phyloP scores from a whole-genome alignment of 2,888 invertebrate species.

The Opisthograptis luteolata region DNA sequence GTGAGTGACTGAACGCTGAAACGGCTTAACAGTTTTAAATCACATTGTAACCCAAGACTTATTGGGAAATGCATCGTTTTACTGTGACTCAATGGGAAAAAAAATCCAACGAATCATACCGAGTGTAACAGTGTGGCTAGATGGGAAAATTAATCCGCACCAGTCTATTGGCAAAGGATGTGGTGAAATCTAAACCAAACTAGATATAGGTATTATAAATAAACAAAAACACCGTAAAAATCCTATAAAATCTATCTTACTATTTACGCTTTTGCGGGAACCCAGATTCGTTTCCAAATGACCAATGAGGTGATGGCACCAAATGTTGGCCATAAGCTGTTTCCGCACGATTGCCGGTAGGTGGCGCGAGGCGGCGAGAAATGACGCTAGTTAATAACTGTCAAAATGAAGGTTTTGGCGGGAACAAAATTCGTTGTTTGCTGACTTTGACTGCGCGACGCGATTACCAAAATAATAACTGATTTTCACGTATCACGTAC shows the following conservation, averaged over 20 bases:
- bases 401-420: neutral
- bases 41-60: no score
- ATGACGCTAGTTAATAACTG: constrained; percentile 5
- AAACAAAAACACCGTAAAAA: constrained; percentile 30
- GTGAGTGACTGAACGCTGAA: no score
- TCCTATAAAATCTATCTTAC: constrained; percentile 27
- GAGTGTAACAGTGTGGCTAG: neutral
- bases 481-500: no score
- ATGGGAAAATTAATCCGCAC: neutral
- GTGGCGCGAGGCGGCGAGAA: neutral
- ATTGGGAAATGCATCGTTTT: no score
- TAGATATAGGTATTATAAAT: no score
- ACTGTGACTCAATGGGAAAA: no score
- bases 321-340: constrained; percentile 58
- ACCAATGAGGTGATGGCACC: constrained; percentile 51
- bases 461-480: no score
- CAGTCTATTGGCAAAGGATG: constrained; percentile 19
- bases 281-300: constrained; percentile 24
- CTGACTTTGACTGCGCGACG: no score
- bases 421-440: no score
- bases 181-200: constrained; percentile 25
- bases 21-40: no score
- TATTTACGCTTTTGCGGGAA: constrained; percentile 32
- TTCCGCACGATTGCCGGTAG: constrained; percentile 52
- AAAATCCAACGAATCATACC: no score